Evolutionary conservation across 1,140 invertebrate species (phyloP), one percentile per base, ranked within the genome.

Genomic region (Pemphigus obesinymphae): DNA sequence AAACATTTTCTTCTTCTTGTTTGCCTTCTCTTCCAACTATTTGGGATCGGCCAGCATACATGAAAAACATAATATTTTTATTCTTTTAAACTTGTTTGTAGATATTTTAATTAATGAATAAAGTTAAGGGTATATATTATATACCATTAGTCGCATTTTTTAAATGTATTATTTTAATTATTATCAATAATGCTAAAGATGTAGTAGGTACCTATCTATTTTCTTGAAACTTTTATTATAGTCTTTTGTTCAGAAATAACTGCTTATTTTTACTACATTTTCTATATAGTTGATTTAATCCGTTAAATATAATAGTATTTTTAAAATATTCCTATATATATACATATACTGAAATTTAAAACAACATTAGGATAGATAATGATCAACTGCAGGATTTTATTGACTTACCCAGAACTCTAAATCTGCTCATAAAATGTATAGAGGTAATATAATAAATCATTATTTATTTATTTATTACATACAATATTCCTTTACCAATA

Each of bases 211-310:
- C n/a, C n/a, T n/a, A n/a, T n/a, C n/a, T n/a, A n/a, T n/a, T n/a
- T n/a, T n/a, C n/a, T n/a, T n/a, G n/a, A n/a, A n/a, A 66, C 29
- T 70, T 70, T 70, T 70, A 70, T 43, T 43, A 70, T 70, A 23
- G 40, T 68, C 15, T 29, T 31, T 31, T 31, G 29, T 61, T 70
- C 5, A 40, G 15, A 68, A 40, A 45, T 72, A 72, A 13, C 26
- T 7, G 13, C 5, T 17, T 37, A 26, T 26, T 45, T 43, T 72
- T 45, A 72, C 20, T 23, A 29, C 23, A 48, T 45, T 72, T 31
- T 72, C 13, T 29, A 20, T 29, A 29, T 0, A 72, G 1, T 2
- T 1, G 43, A 48, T 72, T 72, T 48, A 72, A 66, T 66, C 31
- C 34, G 17, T 37, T 31, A 31, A 34, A 45, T 43, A 40, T 43